Evolutionary conservation across 2,888 invertebrate species (phyloP), one percentile per base, ranked within the genome.

Genomic region (Aphodius sticticus): DNA sequence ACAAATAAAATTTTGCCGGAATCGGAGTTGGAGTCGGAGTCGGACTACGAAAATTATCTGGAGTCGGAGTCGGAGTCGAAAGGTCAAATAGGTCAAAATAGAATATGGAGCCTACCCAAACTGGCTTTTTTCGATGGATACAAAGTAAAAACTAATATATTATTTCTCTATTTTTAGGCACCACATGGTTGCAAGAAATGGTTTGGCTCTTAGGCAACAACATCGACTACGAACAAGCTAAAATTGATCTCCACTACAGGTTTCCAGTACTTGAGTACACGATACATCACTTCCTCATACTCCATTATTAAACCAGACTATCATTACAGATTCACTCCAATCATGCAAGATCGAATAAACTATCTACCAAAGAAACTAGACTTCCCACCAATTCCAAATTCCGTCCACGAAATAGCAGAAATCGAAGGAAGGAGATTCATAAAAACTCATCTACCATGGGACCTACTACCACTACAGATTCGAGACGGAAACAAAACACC

Each of bases 141-240:
- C 26, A 26, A 26, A 26, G 26, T 72, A 7, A 16, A 36, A 26
- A 74, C 14, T 16, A 16, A 9, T 36, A 37, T 5, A 26, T 74
- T 37, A 70, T 69, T 35, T 9, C 36, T 72, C 7, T 15, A 70
- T 71, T 72, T 76, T 1, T 16, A 93, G 93, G 93, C 3, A 94
- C 94, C 37, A 95, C 95, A 15, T 94, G 94, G 94, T 90, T 93
- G 0, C 94, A 94, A 86, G 94, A 94, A 88, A 91, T 94, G 88
- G 92, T 93, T 0, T 94, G 94, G 92, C 88, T 93, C 16, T 88
- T 94, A 35, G 90, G 91, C 79, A 92, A 92, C 80, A 89, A 92
- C 81, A 86, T 93, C 78, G 91, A 94, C 86, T 92, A 91, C 80
- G 89, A 91, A 78, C 88, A 87, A 14, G 93, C 93, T 0, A 91